Evolutionary conservation across 1,140 invertebrate genomes (phyloP), one percentile per base, ranked within the genome.

Genomic region (Patella vulgata): DNA sequence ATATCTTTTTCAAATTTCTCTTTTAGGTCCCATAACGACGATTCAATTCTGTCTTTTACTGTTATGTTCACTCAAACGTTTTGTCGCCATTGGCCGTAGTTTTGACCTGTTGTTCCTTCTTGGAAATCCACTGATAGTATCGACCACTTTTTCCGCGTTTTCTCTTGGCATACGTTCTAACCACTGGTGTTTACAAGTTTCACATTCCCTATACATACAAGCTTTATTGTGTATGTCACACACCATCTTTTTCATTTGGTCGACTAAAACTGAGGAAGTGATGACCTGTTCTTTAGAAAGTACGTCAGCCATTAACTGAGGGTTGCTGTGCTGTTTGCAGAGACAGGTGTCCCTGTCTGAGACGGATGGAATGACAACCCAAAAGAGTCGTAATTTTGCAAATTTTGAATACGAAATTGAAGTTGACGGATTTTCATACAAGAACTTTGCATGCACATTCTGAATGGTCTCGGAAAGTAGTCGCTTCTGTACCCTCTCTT

Each of bases 311-410:
- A n/a, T n/a, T n/a, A n/a, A n/a, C n/a, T n/a, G n/a, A n/a, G n/a
- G n/a, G n/a, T n/a, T 68, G 8, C 63, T 60, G 48, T 68, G 66
- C 19, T 51, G 44, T 28, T 68, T 68, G 25, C 61, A 68, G 12
- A 50, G 17, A 36, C 61, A 68, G 3, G 66, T 68, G 2, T 55
- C 46, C 36, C 48, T 54, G 43, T 68, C 66, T n/a, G 30, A 14
- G n/a, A 55, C 50, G 3, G 27, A 56, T 8, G 65, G 65, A 25
- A 47, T 25, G 14, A 39, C 27, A 19, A 62, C 48, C 65, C 53
- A 67, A 44, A 67, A 67, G 9, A 47, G 54, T 58, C 54, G 48
- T 19, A 46, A 36, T 59, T 59, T 28, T 19, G 53, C 27, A 50
- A 67, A 63, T 43, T 51, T n/a, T 48, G 61, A 31, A 21, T 63